A percentile compares a stretch with the other conserved stretches of the same genome.
Evolutionary conservation across 2,113 vertebrate genomes (phyloP).

Genomic region (Oryzias curvinotus): DNA sequence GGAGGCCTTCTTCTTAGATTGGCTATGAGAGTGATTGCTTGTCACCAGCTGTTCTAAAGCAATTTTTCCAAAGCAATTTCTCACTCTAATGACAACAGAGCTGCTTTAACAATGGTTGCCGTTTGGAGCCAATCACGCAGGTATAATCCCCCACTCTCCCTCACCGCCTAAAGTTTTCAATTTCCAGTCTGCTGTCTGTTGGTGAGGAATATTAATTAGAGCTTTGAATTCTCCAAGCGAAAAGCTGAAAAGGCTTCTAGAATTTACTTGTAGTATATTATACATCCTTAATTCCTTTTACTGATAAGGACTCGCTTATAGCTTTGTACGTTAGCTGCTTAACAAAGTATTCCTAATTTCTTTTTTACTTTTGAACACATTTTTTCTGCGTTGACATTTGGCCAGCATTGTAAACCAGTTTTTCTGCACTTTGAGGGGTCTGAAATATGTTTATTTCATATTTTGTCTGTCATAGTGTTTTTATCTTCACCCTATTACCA

Average conservation of each 20-base stretch:
- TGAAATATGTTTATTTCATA: slow-evolving; percentile 25
- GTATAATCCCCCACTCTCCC: slow-evolving; percentile 74
- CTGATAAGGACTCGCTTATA: slow-evolving; percentile 20
- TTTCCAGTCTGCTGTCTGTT: slow-evolving; percentile 55
- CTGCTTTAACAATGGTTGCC: slow-evolving; percentile 72
- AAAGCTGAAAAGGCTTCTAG: slow-evolving; percentile 49
- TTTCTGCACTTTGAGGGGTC: slow-evolving; percentile 35
- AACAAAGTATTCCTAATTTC: slow-evolving; percentile 27
- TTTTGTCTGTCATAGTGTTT: background rate
- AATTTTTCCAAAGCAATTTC: slow-evolving; percentile 76
- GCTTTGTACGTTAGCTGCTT: slow-evolving; percentile 14
- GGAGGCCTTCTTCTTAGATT: slow-evolving; percentile 57
- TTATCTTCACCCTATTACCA: slow-evolving; percentile 33
- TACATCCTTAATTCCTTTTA: slow-evolving; percentile 31
- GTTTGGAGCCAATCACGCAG: slow-evolving; percentile 76
- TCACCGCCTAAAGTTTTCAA: slow-evolving; percentile 73
- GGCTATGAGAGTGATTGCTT: slow-evolving; percentile 58
- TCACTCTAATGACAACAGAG: slow-evolving; percentile 76
- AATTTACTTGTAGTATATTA: slow-evolving; percentile 57
- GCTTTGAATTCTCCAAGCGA: slow-evolving; percentile 49
- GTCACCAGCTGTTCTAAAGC: slow-evolving; percentile 68
- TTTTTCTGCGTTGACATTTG: slow-evolving; percentile 26
- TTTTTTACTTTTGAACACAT: slow-evolving; percentile 32
- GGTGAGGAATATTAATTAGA: slow-evolving; percentile 71
- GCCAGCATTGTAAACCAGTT: slow-evolving; percentile 30